Base-by-base conservation (phyloP, 2,888 invertebrate genomes). In the Heterodera filipjevi region DNA sequence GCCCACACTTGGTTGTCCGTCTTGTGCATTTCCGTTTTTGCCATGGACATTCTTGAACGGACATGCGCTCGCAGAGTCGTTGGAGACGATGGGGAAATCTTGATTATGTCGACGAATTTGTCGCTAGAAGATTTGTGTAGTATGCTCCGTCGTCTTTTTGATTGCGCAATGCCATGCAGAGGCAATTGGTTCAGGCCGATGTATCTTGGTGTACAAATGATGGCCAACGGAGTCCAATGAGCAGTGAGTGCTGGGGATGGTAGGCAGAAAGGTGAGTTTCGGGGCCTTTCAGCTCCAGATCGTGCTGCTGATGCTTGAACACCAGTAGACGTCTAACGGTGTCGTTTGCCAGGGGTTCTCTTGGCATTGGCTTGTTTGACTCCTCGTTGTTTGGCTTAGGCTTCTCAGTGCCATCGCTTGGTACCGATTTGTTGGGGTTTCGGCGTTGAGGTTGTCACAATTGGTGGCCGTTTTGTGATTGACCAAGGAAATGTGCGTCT, bases 81-180 rank as follows among this genome's bases (percentile, higher is more conserved):
- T 71, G 30, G n/a, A 3, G 16, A 71, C 71, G 16, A 32, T 16
- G 3, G 53, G 46, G 16, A 71, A 49, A 16, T 71, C 35, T 71
- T 71, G 12, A 3, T 32, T 14, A 71, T 8, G 2, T n/a, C n/a
- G 53, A 33, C 30, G 35, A 71, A 71, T 5, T 27, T n/a, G 19
- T 71, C 71, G 30, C 71, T 8, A 71, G 12, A 2, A 71, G 2
- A 19, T 71, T 33, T 2, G 71, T 71, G 53, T 71, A 71, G 19
- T 33, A 71, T 1, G 33, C 19, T 71, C 71, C 3, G 32, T 12
- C 14, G 71, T 71, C 16, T 27, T n/a, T 33, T 71, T 71, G 16
- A 53, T 30, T 1, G 35, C 8, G 33, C 71, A 71, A 35, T 71
- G 71, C 30, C 53, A 30, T 30, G 71, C 71, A 3, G 59, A n/a